A percentile compares a stretch with the other conserved stretches of the same genome.
phyloP scores from a whole-genome alignment of 37 sponge, comb jelly and placozoan genomes.

The Lycopodina hypogea region DNA sequence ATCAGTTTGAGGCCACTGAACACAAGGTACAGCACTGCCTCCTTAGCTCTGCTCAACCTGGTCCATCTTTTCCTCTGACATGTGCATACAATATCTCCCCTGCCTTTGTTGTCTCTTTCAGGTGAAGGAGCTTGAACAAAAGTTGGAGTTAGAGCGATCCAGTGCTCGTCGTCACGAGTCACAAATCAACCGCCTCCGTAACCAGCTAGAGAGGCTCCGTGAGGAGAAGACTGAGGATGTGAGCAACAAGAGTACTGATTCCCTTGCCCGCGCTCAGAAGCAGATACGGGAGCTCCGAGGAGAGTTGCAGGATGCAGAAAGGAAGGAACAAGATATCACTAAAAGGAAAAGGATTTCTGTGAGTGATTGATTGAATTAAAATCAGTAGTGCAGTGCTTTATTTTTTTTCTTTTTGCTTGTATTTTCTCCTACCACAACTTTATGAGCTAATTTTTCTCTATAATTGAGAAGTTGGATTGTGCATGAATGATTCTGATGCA shows the following conservation, averaged over 20 bases:
- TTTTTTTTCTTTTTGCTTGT: too few relatives aligned
- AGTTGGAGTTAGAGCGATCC: slow-evolving; percentile 71
- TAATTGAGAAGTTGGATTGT: too few relatives aligned
- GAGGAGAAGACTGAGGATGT: slow-evolving; percentile 50
- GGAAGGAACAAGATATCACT: slow-evolving; percentile 69
- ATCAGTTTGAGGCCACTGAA: slow-evolving; percentile 60
- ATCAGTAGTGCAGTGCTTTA: neutral
- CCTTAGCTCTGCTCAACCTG: neutral
- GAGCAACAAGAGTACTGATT: slow-evolving; percentile 39
- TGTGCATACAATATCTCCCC: neutral
- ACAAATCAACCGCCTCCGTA: slow-evolving; percentile 61
- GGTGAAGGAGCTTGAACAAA: slow-evolving; percentile 76
- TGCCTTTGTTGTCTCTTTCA: neutral
- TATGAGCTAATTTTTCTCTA: too few relatives aligned
- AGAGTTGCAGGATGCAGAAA: slow-evolving; percentile 70
- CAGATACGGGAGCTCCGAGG: slow-evolving; percentile 62
- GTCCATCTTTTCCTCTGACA: neutral
- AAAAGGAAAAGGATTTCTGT: slow-evolving; percentile 64
- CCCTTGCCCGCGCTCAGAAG: slow-evolving; percentile 64
- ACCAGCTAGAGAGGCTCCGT: slow-evolving; percentile 62
- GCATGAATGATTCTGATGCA: too few relatives aligned
- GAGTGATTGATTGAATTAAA: neutral
- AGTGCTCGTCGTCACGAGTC: slow-evolving; percentile 65
- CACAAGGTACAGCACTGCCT: slow-evolving; percentile 28
- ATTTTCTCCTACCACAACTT: too few relatives aligned